Percentiles rank a stretch among this genome's conserved stretches.
phyloP scores from a whole-genome alignment of 2,113 vertebrate genomes.

The Meleagris gallopavo region DNA sequence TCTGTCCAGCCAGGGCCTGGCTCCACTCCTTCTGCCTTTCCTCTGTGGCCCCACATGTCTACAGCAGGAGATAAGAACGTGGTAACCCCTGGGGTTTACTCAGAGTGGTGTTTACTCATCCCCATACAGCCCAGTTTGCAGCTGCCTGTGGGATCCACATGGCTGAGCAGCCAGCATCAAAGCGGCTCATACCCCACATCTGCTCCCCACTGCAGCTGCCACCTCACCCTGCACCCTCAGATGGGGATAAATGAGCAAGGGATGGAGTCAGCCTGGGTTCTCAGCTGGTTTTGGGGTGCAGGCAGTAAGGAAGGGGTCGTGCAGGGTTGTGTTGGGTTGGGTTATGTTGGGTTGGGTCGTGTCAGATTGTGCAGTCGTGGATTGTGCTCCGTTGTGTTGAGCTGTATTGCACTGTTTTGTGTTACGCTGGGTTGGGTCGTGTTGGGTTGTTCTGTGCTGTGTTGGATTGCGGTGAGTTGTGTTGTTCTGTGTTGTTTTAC shows the following conservation, averaged over 20 bases:
- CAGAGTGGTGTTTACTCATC: too few relatives aligned
- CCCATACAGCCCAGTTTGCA: neutral
- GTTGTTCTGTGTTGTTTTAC: too few relatives aligned
- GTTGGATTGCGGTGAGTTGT: too few relatives aligned
- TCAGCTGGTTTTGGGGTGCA: neutral
- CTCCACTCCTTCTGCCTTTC: neutral
- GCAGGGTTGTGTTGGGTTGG: neutral
- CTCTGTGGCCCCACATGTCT: too few relatives aligned
- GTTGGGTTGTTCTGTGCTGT: too few relatives aligned
- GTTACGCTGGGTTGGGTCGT: too few relatives aligned
- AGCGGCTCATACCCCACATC: neutral
- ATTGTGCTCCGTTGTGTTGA: too few relatives aligned
- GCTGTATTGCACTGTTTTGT: too few relatives aligned
- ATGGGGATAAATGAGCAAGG: fast-evolving
- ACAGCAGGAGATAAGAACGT: too few relatives aligned
- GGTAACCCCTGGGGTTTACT: too few relatives aligned
- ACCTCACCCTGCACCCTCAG: neutral
- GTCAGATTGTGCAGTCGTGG: too few relatives aligned
- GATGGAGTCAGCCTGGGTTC: neutral
- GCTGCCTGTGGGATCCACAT: fast-evolving
- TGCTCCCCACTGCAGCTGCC: neutral
- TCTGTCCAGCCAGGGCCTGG: neutral
- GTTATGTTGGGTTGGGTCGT: too few relatives aligned
- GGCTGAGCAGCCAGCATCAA: neutral
- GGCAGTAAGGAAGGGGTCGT: neutral